Conservation (phyloP, 2,797 vertebrate species). For the Margarornis squamiger region DNA sequence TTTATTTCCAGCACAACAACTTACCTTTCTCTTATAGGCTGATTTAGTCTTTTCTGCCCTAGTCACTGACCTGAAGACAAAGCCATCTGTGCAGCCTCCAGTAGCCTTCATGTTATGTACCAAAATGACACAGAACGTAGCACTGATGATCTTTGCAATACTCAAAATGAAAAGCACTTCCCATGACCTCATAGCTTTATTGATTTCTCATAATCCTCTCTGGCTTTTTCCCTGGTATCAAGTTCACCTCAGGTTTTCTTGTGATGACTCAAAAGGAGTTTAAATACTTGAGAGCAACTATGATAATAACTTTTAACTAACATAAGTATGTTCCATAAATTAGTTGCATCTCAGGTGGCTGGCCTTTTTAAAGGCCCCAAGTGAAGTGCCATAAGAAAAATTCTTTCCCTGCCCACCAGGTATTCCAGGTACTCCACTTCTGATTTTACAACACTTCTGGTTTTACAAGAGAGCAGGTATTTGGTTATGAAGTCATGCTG, state of each 20-base stretch:
- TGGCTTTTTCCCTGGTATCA: background rate
- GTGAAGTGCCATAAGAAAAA: background rate
- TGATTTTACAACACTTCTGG: background rate
- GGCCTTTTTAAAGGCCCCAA: background rate
- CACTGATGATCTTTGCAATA: background rate
- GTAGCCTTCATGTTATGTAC: background rate
- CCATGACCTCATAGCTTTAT: background rate
- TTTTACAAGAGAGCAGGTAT: background rate
- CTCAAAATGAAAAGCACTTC: conserved; percentile 20
- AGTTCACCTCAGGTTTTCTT: background rate
- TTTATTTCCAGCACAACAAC: conserved; percentile 13
- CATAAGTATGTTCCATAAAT: background rate
- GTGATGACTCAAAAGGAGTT: background rate
- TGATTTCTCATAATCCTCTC: background rate
- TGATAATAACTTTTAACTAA: background rate
- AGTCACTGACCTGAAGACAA: conserved; percentile 10
- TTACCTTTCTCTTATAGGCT: background rate
- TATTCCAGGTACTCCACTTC: background rate
- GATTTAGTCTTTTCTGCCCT: conserved; percentile 27
- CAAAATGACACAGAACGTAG: background rate
- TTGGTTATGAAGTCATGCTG: background rate
- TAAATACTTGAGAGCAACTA: background rate
- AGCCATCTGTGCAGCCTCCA: conserved; percentile 15
- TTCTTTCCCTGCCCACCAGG: background rate
- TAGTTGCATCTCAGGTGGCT: background rate